A percentile compares a stretch with the other conserved stretches of the same genome.
These are phyloP conservation scores for Triops cancriformis DNA, from an alignment of 1,140 invertebrate species.

Conservation along the genomic window DNA sequence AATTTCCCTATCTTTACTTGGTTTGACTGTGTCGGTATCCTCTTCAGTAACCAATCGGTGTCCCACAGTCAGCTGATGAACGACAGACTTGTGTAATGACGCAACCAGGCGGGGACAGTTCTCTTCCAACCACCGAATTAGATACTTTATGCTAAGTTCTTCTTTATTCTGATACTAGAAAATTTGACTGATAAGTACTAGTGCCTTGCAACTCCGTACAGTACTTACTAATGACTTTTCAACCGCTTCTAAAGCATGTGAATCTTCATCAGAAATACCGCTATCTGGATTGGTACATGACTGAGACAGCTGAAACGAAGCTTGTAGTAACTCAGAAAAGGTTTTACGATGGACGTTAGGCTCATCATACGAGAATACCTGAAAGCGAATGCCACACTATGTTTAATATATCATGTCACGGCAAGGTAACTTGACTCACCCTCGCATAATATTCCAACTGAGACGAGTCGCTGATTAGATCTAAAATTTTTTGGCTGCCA, in stretches of 20 bases:
- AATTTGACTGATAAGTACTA: not conserved
- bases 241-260: not conserved
- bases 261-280: not conserved
- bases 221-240: not conserved
- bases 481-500: constrained; percentile 19
- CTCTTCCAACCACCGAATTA: constrained; percentile 67
- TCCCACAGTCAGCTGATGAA: constrained; percentile 56
- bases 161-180: constrained; percentile 64
- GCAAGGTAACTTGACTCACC: not conserved
- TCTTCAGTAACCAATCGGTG: constrained; percentile 54
- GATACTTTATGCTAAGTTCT: constrained; percentile 58
- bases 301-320: not conserved
- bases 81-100: constrained; percentile 65
- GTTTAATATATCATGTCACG: not conserved
- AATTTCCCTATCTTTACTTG: not conserved
- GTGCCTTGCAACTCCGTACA: not conserved
- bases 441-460: constrained; percentile 8
- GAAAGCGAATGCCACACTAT: not conserved
- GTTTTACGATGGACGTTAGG: not conserved
- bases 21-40: constrained; percentile 28
- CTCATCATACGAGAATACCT: not conserved
- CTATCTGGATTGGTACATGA: not conserved
- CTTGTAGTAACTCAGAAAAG: not conserved
- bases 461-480: constrained; percentile 17
- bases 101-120: constrained; percentile 64